phyloP scores from a whole-genome alignment of 2,888 invertebrate genomes.

The Globia sparganii region DNA sequence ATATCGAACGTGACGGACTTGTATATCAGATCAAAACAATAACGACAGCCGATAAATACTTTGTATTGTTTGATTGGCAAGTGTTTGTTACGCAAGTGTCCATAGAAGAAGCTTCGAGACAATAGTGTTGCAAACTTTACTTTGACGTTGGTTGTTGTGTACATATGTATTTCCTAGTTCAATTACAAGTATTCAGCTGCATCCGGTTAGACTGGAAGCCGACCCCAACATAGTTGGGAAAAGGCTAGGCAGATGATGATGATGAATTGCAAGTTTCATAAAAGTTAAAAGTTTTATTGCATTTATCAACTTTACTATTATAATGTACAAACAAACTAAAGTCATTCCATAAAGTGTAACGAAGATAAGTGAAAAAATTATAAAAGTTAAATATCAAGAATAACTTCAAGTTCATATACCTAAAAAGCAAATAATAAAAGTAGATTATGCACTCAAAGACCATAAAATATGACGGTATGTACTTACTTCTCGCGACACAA shows the following conservation, averaged over 20 bases:
- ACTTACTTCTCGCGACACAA: constrained; percentile 57
- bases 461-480: constrained; percentile 43
- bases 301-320: background rate
- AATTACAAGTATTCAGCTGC: too few species aligned
- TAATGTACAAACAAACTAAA: background rate
- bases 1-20: constrained; percentile 43
- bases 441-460: constrained; percentile 23
- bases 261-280: constrained; percentile 7
- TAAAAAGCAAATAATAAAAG: constrained; percentile 19
- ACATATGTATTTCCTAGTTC: too few species aligned
- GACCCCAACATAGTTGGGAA: too few species aligned
- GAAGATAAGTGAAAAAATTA: background rate
- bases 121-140: background rate
- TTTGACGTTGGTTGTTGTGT: background rate
- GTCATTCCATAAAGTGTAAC: background rate
- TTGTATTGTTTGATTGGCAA: constrained; percentile 18
- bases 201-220: too few species aligned
- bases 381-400: constrained; percentile 9
- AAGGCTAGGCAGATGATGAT: too few species aligned
- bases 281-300: background rate
- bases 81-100: constrained; percentile 4
- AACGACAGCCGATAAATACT: constrained; percentile 28
- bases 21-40: constrained; percentile 46
- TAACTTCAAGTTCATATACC: constrained; percentile 8
- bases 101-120: background rate